Conservation (phyloP, 2,888 invertebrate genomes). For the Stratiomys singularior region DNA sequence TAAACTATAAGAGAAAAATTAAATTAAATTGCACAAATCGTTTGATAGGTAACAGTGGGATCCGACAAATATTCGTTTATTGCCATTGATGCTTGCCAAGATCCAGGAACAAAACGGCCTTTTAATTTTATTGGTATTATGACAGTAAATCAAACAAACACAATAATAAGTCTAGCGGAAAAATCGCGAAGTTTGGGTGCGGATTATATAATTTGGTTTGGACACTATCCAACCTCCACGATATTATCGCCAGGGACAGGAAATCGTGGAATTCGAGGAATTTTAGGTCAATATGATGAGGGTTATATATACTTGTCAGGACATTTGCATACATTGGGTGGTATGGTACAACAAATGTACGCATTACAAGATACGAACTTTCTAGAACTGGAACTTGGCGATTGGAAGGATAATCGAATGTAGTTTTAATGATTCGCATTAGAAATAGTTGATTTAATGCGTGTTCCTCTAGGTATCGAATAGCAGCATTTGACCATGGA, state of each 20-base stretch:
- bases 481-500: constrained; percentile 90
- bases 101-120: constrained; percentile 86
- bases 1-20: too few species aligned
- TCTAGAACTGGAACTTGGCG: constrained; percentile 88
- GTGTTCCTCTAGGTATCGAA: constrained; percentile 72
- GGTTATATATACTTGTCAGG: constrained; percentile 87
- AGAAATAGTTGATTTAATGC: background rate
- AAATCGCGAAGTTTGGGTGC: constrained; percentile 67
- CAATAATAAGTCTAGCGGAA: constrained; percentile 69
- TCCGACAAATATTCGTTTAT: constrained; percentile 80
- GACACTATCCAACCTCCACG: constrained; percentile 92
- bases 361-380: constrained; percentile 84
- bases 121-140: constrained; percentile 90
- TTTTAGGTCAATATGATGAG: constrained; percentile 71
- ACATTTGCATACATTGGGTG: constrained; percentile 87
- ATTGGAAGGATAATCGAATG: constrained; percentile 93
- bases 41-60: constrained; percentile 64
- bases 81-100: constrained; percentile 86
- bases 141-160: constrained; percentile 69
- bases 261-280: constrained; percentile 67
- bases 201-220: constrained; percentile 81
- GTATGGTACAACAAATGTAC: constrained; percentile 84
- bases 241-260: constrained; percentile 72
- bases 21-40: too few species aligned
- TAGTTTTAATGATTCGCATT: constrained; percentile 59